A percentile compares a stretch with the other conserved stretches of the same genome.
Conservation (phyloP, 2,797 vertebrate species). For the Astyanax mexicanus region DNA sequence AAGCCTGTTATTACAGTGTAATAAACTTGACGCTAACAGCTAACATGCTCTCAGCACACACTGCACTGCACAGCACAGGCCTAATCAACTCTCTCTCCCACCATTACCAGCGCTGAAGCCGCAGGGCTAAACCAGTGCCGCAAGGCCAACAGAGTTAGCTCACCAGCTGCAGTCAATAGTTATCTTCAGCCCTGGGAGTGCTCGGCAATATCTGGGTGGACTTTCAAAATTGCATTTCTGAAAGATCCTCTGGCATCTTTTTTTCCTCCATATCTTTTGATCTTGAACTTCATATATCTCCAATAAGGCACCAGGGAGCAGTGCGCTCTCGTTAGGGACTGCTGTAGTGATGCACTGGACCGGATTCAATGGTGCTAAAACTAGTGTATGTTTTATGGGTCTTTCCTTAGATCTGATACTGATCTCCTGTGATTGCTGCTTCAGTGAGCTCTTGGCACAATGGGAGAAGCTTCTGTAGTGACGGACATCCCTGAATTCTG, state of each 20-base stretch:
- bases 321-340: neutral
- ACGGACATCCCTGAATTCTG: neutral
- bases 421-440: neutral
- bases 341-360: neutral
- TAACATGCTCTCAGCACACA: neutral
- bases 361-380: neutral
- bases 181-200: neutral
- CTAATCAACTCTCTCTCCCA: neutral
- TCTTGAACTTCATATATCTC: neutral
- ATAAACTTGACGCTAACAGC: no score
- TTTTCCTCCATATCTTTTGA: neutral
- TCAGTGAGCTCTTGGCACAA: neutral
- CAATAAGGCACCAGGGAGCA: neutral
- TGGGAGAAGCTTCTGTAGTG: neutral
- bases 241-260: neutral
- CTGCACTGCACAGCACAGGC: no score
- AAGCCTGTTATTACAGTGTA: no score
- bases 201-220: neutral
- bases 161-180: neutral
- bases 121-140: neutral
- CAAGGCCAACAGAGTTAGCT: neutral
- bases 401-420: neutral
- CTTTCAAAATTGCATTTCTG: neutral
- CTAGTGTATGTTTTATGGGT: neutral
- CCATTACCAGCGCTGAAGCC: neutral